phyloP scores from a whole-genome alignment of 2,797 vertebrate genomes.

The Yasuhikotakia modesta region DNA sequence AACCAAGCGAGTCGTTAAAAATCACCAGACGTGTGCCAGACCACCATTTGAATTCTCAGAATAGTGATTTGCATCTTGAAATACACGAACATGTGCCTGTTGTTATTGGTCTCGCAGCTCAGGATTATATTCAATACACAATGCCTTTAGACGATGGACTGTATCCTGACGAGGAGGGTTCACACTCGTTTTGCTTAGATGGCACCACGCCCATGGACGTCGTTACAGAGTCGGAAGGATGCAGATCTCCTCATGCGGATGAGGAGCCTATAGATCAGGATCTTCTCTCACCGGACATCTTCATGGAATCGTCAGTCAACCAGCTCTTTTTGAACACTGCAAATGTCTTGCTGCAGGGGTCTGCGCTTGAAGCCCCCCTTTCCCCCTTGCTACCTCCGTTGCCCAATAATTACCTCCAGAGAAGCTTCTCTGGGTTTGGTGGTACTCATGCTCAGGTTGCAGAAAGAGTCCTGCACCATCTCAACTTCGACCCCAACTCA shows the following conservation, averaged over 20 bases:
- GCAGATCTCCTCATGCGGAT: slow-evolving; percentile 78
- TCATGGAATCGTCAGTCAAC: slow-evolving; percentile 88
- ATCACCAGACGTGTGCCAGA: slow-evolving; percentile 50
- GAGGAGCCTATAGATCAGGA: slow-evolving; percentile 84
- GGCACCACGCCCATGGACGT: slow-evolving; percentile 95
- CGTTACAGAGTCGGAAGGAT: slow-evolving; percentile 81
- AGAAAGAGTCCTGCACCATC: slow-evolving; percentile 91
- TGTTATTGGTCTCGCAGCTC: slow-evolving; percentile 93
- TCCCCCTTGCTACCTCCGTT: slow-evolving; percentile 93
- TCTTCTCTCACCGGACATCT: slow-evolving; percentile 87
- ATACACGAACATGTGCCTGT: slow-evolving; percentile 97
- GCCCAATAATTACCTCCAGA: slow-evolving; percentile 84
- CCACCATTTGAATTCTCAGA: slow-evolving; percentile 76
- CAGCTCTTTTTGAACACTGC: slow-evolving; percentile 88
- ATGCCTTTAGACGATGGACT: slow-evolving; percentile 99
- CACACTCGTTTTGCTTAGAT: slow-evolving; percentile 89
- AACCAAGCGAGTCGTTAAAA: slow-evolving; percentile 81
- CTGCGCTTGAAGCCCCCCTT: slow-evolving; percentile 84
- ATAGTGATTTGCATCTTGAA: slow-evolving; percentile 88
- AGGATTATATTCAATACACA: slow-evolving; percentile 99
- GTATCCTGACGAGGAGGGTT: slow-evolving; percentile 85
- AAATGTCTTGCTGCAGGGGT: slow-evolving; percentile 88
- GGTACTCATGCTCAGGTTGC: slow-evolving; percentile 86
- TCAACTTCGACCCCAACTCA: slow-evolving; percentile 95
- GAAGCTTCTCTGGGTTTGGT: slow-evolving; percentile 85